Base-by-base conservation (phyloP, 2,888 invertebrate genomes). In the Apamea sordens region DNA sequence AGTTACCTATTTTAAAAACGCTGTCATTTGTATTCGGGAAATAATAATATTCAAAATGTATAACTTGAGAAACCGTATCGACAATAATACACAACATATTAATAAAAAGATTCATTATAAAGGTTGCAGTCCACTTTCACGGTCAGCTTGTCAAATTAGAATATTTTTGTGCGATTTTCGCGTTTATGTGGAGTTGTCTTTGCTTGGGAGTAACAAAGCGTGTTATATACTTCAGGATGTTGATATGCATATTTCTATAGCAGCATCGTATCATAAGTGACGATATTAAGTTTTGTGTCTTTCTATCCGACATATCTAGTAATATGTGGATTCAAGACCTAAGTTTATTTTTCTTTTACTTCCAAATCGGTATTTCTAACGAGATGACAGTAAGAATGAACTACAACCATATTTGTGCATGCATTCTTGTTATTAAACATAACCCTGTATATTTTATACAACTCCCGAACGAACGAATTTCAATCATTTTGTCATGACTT, bases 371-470 rank as follows among this genome's bases (percentile, higher is more conserved):
- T 28, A 28, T n/a, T 5, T 18, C 5, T 18, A 18, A 41, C 24
- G 21, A 75, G 13, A 77, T 32, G 11, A 73, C 71, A 41, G 71
- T 44, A 76, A 77, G n/a, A 85, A 67, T 70, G 64, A 65, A 76
- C 73, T 63, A 15, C 18, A 72, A 24, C 59, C 53, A 80, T 32
- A 74, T 84, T 89, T 87, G 85, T 90, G 86, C 83, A 84, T 79
- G 47, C 77, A 81, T 68, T 73, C 72, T 84, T 83, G 84, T 84
- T 86, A 83, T 80, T 84, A 82, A 83, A 88, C 86, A 86, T 89
- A 93, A 93, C 94, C 94, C 93, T 94, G 94, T 93, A 91, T 88
- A 75, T 82, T 83, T 80, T 72, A 80, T 84, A 84, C 82, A 89
- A 76, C 83, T 84, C 82, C 82, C 83, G 74, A 85, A 86, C 83